Evolutionary conservation across 2,888 invertebrate species (phyloP).

Genomic region (Oithona nana): DNA sequence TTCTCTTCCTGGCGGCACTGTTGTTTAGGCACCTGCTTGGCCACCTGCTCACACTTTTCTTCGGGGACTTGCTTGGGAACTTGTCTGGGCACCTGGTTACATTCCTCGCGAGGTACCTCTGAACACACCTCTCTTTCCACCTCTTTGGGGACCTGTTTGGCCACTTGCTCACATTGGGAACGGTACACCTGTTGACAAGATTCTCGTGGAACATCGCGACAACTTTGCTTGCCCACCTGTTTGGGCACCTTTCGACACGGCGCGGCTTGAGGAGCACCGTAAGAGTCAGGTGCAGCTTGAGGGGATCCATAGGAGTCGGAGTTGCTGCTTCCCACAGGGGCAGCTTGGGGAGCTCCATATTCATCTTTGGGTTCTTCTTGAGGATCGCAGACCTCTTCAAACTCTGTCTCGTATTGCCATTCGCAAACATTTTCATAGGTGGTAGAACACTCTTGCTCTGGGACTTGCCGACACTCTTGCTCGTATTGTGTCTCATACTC

Average conservation of each 20-base stretch:
- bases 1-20: slow-evolving; percentile 1
- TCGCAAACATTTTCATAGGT: slow-evolving; percentile 12
- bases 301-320: slow-evolving; percentile 16
- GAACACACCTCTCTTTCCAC: slow-evolving; percentile 11
- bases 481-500: slow-evolving; percentile 8
- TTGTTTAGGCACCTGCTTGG: slow-evolving; percentile 14
- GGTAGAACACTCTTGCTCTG: slow-evolving; percentile 12
- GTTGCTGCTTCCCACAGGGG: background rate
- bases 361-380: background rate
- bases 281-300: slow-evolving; percentile 3
- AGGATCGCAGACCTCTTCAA: slow-evolving; percentile 12
- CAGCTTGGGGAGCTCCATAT: slow-evolving; percentile 1
- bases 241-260: slow-evolving; percentile 10
- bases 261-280: slow-evolving; percentile 13
- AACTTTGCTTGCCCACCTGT: slow-evolving; percentile 16
- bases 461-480: slow-evolving; percentile 14
- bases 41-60: slow-evolving; percentile 11
- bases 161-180: background rate
- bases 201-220: slow-evolving; percentile 8
- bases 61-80: slow-evolving; percentile 4
- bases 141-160: slow-evolving; percentile 15
- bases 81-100: slow-evolving; percentile 12
- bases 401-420: slow-evolving; percentile 15
- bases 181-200: slow-evolving; percentile 9
- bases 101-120: slow-evolving; percentile 11